Conservation (phyloP, 1,140 invertebrate species). For the Drosophila lowei region DNA sequence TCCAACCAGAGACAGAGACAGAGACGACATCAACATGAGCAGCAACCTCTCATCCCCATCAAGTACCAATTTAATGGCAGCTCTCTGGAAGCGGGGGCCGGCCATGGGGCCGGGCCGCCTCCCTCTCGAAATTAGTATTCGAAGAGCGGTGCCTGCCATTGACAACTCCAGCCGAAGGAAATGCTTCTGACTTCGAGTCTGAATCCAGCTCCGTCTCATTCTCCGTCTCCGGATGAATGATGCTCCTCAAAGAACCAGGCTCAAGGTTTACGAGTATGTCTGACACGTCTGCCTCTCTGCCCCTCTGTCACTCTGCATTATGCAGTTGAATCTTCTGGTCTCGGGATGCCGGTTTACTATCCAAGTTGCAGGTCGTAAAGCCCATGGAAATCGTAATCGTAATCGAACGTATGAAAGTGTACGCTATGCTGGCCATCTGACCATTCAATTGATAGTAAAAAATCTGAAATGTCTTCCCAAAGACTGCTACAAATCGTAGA, state of each 20-base stretch:
- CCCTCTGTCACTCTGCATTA: slow-evolving; percentile 4
- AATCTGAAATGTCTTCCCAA: no score
- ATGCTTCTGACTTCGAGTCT: slow-evolving; percentile 9
- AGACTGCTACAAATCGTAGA: no score
- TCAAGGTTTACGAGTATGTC: slow-evolving; percentile 40
- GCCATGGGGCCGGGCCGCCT: neutral
- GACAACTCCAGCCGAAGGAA: slow-evolving; percentile 24
- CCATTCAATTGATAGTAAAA: no score
- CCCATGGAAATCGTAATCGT: slow-evolving; percentile 1
- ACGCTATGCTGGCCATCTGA: no score
- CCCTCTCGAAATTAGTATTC: slow-evolving; percentile 59
- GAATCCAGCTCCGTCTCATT: neutral
- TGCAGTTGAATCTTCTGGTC: slow-evolving; percentile 10
- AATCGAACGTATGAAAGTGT: no score
- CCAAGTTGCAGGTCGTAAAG: slow-evolving; percentile 30
- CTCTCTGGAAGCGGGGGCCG: slow-evolving; percentile 2
- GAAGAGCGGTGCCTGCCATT: slow-evolving; percentile 20
- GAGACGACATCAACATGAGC: slow-evolving; percentile 37
- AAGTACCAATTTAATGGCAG: slow-evolving; percentile 75
- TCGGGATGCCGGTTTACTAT: slow-evolving; percentile 16
- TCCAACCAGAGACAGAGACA: slow-evolving; percentile 7
- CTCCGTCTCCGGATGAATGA: slow-evolving; percentile 45
- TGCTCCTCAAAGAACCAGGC: slow-evolving; percentile 16
- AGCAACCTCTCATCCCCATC: slow-evolving; percentile 55
- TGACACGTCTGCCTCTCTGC: slow-evolving; percentile 48